phyloP scores from a whole-genome alignment of 2,113 vertebrate species.

The Amphiprion percula region DNA sequence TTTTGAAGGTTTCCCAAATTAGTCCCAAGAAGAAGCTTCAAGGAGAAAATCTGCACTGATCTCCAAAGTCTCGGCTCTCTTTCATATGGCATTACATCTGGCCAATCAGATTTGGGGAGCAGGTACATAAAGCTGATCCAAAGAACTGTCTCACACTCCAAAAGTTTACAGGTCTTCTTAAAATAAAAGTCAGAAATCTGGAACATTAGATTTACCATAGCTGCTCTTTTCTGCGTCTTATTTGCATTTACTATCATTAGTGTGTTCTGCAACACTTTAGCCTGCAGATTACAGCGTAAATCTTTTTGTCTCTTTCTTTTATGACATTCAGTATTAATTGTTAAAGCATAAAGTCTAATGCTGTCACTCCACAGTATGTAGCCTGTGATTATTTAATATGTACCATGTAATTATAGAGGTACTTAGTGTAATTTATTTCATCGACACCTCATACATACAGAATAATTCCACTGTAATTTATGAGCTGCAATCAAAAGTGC shows the following conservation, averaged over 20 bases:
- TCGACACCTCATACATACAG: no score
- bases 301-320: neutral
- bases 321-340: no score
- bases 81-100: conserved; percentile 16
- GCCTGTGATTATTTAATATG: conserved; percentile 11
- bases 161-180: no score
- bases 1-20: conserved; percentile 43
- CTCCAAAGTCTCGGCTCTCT: neutral
- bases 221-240: no score
- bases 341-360: no score
- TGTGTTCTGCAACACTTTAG: no score
- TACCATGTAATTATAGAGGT: neutral
- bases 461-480: no score
- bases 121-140: neutral
- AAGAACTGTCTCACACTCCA: no score
- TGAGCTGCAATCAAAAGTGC: no score
- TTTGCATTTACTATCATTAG: no score
- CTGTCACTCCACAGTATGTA: neutral
- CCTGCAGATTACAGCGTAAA: neutral
- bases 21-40: conserved; percentile 33
- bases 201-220: no score
- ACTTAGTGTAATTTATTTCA: neutral
- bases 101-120: conserved; percentile 14
- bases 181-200: no score
- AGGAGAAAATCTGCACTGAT: conserved; percentile 21